Percentiles rank a stretch among this genome's conserved stretches.
Evolutionary conservation across 2,113 vertebrate genomes (phyloP).

Genomic region (Gymnobelideus leadbeateri): DNA sequence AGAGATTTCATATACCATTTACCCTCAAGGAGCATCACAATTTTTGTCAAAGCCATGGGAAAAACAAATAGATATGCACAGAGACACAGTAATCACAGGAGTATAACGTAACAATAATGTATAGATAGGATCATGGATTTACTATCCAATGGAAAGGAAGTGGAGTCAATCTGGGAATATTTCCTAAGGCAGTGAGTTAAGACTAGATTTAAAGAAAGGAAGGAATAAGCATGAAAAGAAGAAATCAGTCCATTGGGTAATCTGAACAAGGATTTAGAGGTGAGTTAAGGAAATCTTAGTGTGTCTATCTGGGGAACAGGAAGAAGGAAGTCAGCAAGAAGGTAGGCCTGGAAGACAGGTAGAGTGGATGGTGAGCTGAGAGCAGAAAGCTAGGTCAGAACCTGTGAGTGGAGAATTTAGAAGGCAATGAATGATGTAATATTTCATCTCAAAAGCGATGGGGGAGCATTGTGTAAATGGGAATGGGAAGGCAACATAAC

Average conservation of each 20-base stretch:
- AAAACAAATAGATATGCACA: background rate
- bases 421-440: background rate
- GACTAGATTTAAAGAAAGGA: constrained; percentile 10
- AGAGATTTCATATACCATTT: background rate
- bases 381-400: background rate
- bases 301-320: background rate
- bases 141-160: background rate
- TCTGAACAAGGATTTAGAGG: background rate
- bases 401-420: background rate
- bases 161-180: background rate
- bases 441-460: background rate
- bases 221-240: background rate
- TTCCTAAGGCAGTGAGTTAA: background rate
- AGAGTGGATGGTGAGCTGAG: background rate
- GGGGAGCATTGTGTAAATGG: background rate
- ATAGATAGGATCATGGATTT: no score
- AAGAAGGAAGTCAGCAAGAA: constrained; percentile 4
- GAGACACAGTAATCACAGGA: background rate
- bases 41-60: background rate
- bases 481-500: background rate
- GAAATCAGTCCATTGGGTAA: background rate
- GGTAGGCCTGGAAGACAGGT: background rate
- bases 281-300: background rate
- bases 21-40: background rate
- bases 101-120: background rate